These are phyloP conservation scores for Trissoscelio sp. DNA, from an alignment of 2,888 invertebrate genomes.

Conservation along the genomic window DNA sequence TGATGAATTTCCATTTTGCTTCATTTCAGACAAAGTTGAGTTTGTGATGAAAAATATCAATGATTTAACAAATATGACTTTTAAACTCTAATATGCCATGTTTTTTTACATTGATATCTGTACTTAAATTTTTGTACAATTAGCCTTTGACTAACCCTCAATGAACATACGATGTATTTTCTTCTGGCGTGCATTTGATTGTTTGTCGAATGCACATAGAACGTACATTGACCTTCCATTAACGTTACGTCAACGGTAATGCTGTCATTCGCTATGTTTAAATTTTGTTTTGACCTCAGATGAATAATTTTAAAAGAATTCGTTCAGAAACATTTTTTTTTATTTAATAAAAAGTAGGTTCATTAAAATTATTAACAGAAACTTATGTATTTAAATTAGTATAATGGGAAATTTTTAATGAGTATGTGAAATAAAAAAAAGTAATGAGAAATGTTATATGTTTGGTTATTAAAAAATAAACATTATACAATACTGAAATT, in stretches of 20 bases:
- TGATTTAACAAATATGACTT: no score
- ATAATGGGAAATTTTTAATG: no score
- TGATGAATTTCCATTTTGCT: background rate
- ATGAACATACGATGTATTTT: slow-evolving; percentile 28
- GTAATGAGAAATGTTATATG: no score
- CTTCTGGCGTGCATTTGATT: slow-evolving; percentile 18
- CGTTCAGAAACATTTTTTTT: no score
- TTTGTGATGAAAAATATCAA: no score
- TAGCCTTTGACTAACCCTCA: slow-evolving; percentile 20
- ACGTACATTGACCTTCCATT: slow-evolving; percentile 15
- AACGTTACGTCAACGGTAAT: background rate
- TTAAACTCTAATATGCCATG: no score
- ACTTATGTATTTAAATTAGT: no score
- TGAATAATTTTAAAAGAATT: no score
- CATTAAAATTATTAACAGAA: background rate
- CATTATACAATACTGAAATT: no score
- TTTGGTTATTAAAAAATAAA: no score
- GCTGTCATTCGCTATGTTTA: background rate
- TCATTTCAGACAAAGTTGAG: no score
- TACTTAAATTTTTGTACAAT: slow-evolving; percentile 5
- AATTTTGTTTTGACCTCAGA: background rate
- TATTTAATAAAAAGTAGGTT: background rate
- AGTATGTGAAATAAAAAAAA: no score
- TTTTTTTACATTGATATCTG: background rate
- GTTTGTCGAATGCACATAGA: slow-evolving; percentile 25